phyloP scores from a whole-genome alignment of 2,888 invertebrate genomes.

The Zaprionus lineosus region DNA sequence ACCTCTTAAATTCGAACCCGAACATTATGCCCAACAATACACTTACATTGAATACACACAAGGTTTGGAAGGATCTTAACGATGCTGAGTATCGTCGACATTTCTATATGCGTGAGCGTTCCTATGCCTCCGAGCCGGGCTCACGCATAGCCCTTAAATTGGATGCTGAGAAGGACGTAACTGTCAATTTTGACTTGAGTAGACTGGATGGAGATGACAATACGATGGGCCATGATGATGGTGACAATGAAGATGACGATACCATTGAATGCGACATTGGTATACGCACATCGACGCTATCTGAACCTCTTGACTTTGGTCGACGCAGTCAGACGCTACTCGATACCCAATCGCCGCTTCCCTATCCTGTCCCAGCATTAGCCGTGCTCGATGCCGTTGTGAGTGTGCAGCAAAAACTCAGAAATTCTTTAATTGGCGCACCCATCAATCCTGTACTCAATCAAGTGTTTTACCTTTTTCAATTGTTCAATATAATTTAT shows the following conservation, averaged over 20 bases:
- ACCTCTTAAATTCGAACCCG: too few relatives aligned
- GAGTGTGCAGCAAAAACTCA: slow-evolving; percentile 51
- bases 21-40: too few relatives aligned
- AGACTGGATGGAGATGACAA: slow-evolving; percentile 10
- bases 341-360: slow-evolving; percentile 45
- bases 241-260: slow-evolving; percentile 37
- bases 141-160: slow-evolving; percentile 79
- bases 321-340: slow-evolving; percentile 66
- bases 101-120: slow-evolving; percentile 81
- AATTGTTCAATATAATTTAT: slow-evolving; percentile 18
- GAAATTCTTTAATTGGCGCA: slow-evolving; percentile 70
- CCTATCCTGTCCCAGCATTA: slow-evolving; percentile 4
- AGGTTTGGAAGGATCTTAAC: slow-evolving; percentile 82
- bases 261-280: slow-evolving; percentile 68
- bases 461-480: slow-evolving; percentile 24
- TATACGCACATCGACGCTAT: slow-evolving; percentile 74
- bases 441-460: slow-evolving; percentile 28
- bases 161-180: slow-evolving; percentile 62
- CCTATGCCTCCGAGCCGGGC: slow-evolving; percentile 81
- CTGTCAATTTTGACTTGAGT: slow-evolving; percentile 38
- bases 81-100: slow-evolving; percentile 79
- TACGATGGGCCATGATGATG: background rate
- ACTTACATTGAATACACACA: slow-evolving; percentile 29
- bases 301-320: slow-evolving; percentile 75
- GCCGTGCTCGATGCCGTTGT: slow-evolving; percentile 52